phyloP scores from a whole-genome alignment of 2,888 invertebrate species.

The Amiota mariae region DNA sequence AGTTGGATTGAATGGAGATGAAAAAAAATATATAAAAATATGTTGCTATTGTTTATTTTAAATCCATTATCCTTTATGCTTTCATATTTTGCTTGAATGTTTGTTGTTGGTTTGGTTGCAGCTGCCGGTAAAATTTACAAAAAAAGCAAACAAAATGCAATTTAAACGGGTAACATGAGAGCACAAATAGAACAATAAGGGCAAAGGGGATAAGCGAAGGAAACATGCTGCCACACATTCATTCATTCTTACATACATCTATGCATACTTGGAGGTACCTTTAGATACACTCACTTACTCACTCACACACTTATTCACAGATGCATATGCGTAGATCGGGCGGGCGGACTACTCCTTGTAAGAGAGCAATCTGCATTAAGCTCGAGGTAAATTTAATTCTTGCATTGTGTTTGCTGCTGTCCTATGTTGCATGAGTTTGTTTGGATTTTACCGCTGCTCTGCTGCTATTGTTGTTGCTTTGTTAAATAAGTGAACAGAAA shows the following conservation, averaged over 20 bases:
- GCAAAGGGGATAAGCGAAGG: not conserved
- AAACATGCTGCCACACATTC: not conserved
- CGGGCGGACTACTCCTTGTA: too few relatives aligned
- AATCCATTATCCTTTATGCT: constrained; percentile 57
- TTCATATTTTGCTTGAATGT: constrained; percentile 43
- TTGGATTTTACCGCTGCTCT: not conserved
- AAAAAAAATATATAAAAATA: constrained; percentile 3
- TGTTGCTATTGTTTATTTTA: constrained; percentile 49
- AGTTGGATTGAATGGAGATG: constrained; percentile 17
- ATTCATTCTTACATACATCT: not conserved
- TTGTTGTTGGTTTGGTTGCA: constrained; percentile 21
- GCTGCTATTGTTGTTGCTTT: not conserved
- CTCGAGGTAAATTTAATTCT: constrained; percentile 12
- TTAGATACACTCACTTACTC: not conserved
- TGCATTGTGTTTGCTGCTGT: not conserved
- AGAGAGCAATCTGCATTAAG: constrained; percentile 6
- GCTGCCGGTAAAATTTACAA: constrained; percentile 3
- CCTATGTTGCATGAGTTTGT: not conserved
- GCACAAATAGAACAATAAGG: too few relatives aligned
- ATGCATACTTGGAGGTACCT: not conserved
- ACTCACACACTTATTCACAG: too few relatives aligned
- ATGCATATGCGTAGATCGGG: too few relatives aligned
- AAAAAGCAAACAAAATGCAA: constrained; percentile 18
- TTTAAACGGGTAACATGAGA: constrained; percentile 17
- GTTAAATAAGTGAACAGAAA: constrained; percentile 16